Evolutionary conservation across 1,140 invertebrate species (phyloP).

Genomic region (Tribolium castaneum): DNA sequence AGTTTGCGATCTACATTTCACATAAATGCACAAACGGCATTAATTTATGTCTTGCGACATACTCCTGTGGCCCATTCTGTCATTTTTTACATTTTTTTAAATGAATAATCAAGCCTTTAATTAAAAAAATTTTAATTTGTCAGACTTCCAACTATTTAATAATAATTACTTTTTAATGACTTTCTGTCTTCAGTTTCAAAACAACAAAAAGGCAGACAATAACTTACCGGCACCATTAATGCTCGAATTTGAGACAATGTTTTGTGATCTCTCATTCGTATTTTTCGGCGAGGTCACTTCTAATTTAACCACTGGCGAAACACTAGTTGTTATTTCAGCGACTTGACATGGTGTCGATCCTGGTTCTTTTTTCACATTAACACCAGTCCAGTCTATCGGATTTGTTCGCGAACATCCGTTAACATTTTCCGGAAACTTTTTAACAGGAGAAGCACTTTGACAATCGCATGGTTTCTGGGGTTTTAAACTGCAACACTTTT

Average conservation of each 20-base stretch:
- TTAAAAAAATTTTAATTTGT: too few species aligned
- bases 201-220: not conserved
- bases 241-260: conserved; percentile 42
- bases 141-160: too few species aligned
- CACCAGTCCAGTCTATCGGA: conserved; percentile 67
- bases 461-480: conserved; percentile 56
- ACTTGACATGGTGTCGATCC: conserved; percentile 70
- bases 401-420: conserved; percentile 69
- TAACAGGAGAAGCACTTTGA: conserved; percentile 11
- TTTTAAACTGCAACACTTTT: conserved; percentile 59
- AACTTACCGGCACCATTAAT: conserved; percentile 53
- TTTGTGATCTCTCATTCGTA: conserved; percentile 41
- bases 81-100: too few species aligned
- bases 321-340: conserved; percentile 73
- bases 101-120: too few species aligned
- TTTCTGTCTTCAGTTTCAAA: not conserved
- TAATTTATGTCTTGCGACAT: too few species aligned
- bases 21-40: too few species aligned
- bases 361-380: conserved; percentile 72
- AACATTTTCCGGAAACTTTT: conserved; percentile 42
- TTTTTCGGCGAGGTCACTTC: conserved; percentile 65
- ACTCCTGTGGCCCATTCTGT: too few species aligned
- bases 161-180: too few species aligned
- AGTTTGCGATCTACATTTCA: too few species aligned
- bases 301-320: conserved; percentile 67